Percentiles rank a stretch among this genome's conserved stretches.
Evolutionary conservation across 1,140 invertebrate species (phyloP).

Genomic region (Lycorma delicatula): DNA sequence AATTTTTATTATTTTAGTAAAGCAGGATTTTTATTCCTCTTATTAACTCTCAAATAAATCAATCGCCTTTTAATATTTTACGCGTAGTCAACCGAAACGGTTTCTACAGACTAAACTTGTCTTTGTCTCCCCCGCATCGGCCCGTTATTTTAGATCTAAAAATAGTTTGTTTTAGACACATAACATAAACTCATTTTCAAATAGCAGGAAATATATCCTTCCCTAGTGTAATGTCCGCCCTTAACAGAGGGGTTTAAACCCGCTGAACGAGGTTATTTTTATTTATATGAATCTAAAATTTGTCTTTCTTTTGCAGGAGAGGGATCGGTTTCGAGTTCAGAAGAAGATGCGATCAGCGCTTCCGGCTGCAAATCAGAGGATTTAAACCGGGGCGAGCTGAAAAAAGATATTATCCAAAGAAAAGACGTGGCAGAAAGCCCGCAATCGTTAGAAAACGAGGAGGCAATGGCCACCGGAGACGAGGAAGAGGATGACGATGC

Average conservation of each 20-base stretch:
- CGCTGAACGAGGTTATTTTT: too few relatives aligned
- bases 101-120: too few relatives aligned
- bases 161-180: conserved; percentile 3
- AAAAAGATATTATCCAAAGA: conserved; percentile 26
- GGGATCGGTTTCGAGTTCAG: conserved; percentile 23
- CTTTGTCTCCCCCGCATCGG: conserved; percentile 9
- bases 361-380: conserved; percentile 5
- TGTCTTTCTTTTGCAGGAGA: conserved; percentile 22
- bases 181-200: conserved; percentile 15
- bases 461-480: conserved; percentile 30
- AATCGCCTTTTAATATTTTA: too few relatives aligned
- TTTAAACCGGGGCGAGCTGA: conserved; percentile 27
- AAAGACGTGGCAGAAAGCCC: conserved; percentile 9
- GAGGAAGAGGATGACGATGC: conserved; percentile 53
- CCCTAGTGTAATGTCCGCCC: too few relatives aligned
- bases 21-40: too few relatives aligned
- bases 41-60: too few relatives aligned
- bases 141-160: conserved; percentile 13
- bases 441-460: conserved; percentile 13
- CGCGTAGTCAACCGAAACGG: too few relatives aligned
- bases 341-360: conserved; percentile 22
- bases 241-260: too few relatives aligned
- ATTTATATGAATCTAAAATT: too few relatives aligned
- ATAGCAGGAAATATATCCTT: conserved; percentile 12
- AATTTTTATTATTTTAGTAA: too few relatives aligned